phyloP scores from a whole-genome alignment of 2,888 invertebrate species.

The Synergus japonicus region DNA sequence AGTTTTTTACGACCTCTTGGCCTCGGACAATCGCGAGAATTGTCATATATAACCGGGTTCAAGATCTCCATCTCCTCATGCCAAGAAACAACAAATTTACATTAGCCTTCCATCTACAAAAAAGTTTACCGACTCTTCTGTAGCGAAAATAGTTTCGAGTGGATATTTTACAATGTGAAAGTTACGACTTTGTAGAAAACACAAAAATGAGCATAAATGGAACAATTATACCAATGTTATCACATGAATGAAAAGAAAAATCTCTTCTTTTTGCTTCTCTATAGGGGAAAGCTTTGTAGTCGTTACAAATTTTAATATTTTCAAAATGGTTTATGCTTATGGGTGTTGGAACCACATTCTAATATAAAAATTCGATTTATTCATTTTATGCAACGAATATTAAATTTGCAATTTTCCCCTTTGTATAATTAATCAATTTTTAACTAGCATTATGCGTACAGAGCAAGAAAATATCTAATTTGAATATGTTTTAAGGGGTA shows the following conservation, averaged over 20 bases:
- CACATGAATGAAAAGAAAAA: neutral
- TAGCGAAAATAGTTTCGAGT: constrained; percentile 52
- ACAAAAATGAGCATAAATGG: neutral
- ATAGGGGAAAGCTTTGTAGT: neutral
- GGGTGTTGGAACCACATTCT: neutral
- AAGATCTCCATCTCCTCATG: neutral
- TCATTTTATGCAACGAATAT: too few species aligned
- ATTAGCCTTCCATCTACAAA: neutral
- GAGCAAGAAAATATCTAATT: too few species aligned
- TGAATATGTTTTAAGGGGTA: too few species aligned
- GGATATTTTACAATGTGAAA: constrained; percentile 53
- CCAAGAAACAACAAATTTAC: constrained; percentile 3
- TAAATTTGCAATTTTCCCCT: too few species aligned
- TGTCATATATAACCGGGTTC: neutral
- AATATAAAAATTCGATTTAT: too few species aligned
- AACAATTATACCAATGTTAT: neutral
- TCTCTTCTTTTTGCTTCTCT: neutral
- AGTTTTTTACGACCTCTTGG: neutral
- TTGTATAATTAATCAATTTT: too few species aligned
- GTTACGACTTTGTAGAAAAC: constrained; percentile 42
- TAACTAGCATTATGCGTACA: too few species aligned
- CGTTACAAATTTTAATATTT: too few species aligned
- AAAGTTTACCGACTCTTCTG: constrained; percentile 27
- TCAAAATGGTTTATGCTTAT: too few species aligned
- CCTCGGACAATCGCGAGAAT: constrained; percentile 14